Evolutionary conservation across 1,140 invertebrate species (phyloP).

Genomic region (Pogonomyrmex barbatus): DNA sequence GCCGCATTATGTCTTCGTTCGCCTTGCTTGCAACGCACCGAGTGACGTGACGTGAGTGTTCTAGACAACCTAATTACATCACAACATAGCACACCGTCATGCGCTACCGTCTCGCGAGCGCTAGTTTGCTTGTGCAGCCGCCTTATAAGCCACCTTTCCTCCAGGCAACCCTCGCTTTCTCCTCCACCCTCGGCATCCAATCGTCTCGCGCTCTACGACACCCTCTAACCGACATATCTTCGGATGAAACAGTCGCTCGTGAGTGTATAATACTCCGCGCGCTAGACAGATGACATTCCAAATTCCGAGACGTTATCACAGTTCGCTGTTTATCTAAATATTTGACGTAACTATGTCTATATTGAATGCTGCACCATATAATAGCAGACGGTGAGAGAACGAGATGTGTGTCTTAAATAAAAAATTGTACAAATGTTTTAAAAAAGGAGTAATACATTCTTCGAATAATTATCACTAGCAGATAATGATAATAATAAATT

Average conservation of each 20-base stretch:
- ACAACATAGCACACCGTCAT: conserved; percentile 81
- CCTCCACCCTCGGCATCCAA: conserved; percentile 50
- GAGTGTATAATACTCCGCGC: conserved; percentile 29
- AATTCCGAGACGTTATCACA: conserved; percentile 35
- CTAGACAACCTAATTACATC: conserved; percentile 86
- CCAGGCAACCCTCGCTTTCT: conserved; percentile 58
- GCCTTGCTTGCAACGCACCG: conserved; percentile 79
- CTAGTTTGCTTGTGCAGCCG: conserved; percentile 47
- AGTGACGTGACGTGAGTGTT: conserved; percentile 86
- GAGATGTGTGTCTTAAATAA: not conserved
- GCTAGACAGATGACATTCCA: conserved; percentile 34
- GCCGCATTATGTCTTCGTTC: conserved; percentile 84
- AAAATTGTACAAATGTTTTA: not conserved
- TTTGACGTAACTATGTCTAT: not conserved
- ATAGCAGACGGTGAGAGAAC: not conserved
- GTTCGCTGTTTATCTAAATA: not conserved
- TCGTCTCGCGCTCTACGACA: conserved; percentile 53
- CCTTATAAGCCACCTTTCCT: conserved; percentile 69
- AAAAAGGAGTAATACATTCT: not conserved
- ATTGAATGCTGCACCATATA: not conserved
- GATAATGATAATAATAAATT: not conserved
- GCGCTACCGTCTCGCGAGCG: conserved; percentile 62
- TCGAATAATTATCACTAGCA: not conserved
- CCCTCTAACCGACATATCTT: conserved; percentile 49
- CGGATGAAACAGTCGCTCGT: conserved; percentile 53